Conservation (phyloP, 2,797 vertebrate species). For the Mionectes olivaceus region DNA sequence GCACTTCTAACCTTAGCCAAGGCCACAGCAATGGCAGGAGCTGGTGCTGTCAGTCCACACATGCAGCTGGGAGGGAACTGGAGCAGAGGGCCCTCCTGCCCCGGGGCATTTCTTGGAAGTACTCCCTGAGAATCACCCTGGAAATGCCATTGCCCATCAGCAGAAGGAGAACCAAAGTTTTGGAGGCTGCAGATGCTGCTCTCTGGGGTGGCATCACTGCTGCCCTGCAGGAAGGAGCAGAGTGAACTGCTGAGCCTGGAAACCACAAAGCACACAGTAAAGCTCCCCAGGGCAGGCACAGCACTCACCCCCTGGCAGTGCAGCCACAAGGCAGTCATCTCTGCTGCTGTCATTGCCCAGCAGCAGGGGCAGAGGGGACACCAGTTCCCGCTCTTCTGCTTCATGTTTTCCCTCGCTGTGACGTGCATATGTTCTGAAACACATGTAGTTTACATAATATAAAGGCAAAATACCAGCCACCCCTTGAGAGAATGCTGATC, state of each 20-base stretch:
- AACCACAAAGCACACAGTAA: neutral
- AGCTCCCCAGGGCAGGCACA: neutral
- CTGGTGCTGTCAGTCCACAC: neutral
- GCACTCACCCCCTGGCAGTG: neutral
- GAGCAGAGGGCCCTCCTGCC: accelerated
- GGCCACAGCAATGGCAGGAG: neutral
- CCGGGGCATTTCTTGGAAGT: neutral
- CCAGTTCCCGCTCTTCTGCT: neutral
- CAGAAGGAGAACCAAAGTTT: neutral
- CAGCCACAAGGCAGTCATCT: neutral
- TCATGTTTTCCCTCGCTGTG: neutral
- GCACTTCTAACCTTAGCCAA: neutral
- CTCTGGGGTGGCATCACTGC: neutral
- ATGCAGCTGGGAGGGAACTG: neutral
- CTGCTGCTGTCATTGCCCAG: neutral
- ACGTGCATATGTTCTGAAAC: neutral
- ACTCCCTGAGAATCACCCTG: neutral
- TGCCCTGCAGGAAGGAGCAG: neutral
- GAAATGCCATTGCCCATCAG: neutral
- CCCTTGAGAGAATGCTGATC: neutral
- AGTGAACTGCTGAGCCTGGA: neutral
- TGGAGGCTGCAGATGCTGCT: neutral
- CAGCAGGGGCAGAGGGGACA: neutral
- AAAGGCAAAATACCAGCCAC: neutral
- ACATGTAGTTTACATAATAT: neutral